Evolutionary conservation across 2,113 vertebrate species (phyloP).

Genomic region (Zapus hudsonius): DNA sequence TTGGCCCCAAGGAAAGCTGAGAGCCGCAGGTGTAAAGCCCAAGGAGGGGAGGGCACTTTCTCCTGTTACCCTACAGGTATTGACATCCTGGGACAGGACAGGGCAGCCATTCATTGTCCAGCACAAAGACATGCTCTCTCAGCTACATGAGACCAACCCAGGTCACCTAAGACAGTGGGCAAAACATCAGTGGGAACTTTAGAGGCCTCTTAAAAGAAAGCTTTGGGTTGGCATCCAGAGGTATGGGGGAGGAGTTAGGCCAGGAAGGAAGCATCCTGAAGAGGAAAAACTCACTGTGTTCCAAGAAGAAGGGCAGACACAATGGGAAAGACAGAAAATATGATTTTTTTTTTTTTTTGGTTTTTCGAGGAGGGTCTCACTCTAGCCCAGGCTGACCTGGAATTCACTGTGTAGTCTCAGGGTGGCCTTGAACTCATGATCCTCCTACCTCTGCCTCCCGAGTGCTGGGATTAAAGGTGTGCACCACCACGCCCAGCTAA

Average conservation of each 20-base stretch:
- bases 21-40: conserved; percentile 50
- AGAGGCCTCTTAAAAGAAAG: conserved; percentile 46
- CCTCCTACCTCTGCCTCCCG: no score
- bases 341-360: no score
- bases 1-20: conserved; percentile 66
- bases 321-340: conserved; percentile 16
- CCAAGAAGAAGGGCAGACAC: neutral
- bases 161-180: conserved; percentile 62
- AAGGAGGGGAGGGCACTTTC: conserved; percentile 67
- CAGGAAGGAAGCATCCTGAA: neutral
- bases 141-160: conserved; percentile 49
- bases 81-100: conserved; percentile 58
- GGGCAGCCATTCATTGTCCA: conserved; percentile 73
- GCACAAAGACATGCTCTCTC: conserved; percentile 74
- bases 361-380: no score
- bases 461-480: no score
- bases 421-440: no score
- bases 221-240: neutral
- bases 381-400: no score
- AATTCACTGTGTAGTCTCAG: no score
- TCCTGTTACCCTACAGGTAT: conserved; percentile 71
- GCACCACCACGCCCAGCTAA: no score
- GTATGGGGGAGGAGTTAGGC: neutral
- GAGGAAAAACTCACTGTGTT: neutral
- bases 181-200: conserved; percentile 57